These are phyloP conservation scores for Drosophila prosaltans DNA, from an alignment of 1,140 invertebrate genomes.

Conservation along the genomic window DNA sequence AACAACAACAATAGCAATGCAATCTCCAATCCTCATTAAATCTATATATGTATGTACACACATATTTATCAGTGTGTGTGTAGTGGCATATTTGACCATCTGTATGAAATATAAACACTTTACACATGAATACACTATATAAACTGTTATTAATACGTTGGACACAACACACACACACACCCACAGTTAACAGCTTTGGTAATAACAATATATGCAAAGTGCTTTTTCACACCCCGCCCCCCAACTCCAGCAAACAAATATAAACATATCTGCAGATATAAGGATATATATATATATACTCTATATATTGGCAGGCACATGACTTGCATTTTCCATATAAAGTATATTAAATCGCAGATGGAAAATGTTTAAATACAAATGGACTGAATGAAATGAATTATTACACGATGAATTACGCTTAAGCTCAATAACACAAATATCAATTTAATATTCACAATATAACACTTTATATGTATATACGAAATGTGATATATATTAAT, in stretches of 20 bases:
- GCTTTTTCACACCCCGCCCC: not conserved
- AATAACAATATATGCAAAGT: conserved; percentile 13
- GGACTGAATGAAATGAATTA: not conserved
- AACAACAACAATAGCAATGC: not conserved
- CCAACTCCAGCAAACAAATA: not conserved
- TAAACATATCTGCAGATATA: not conserved
- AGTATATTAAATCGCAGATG: not conserved
- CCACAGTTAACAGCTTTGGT: conserved; percentile 7
- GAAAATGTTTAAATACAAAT: conserved; percentile 2
- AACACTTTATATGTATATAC: not conserved
- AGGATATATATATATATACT: too few relatives aligned
- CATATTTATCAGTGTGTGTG: not conserved
- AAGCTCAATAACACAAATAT: not conserved
- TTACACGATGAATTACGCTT: not conserved
- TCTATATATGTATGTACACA: not conserved
- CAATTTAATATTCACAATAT: not conserved
- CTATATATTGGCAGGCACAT: not conserved
- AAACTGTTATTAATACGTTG: conserved; percentile 10
- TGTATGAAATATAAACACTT: conserved; percentile 12
- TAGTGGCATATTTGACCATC: not conserved
- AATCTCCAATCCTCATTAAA: conserved; percentile 1
- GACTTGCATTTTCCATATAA: conserved; percentile 5
- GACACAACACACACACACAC: not conserved
- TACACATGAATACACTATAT: conserved; percentile 11
- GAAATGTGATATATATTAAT: too few relatives aligned